phyloP scores from a whole-genome alignment of 2,797 vertebrate genomes.

The Etheostoma perlongum region DNA sequence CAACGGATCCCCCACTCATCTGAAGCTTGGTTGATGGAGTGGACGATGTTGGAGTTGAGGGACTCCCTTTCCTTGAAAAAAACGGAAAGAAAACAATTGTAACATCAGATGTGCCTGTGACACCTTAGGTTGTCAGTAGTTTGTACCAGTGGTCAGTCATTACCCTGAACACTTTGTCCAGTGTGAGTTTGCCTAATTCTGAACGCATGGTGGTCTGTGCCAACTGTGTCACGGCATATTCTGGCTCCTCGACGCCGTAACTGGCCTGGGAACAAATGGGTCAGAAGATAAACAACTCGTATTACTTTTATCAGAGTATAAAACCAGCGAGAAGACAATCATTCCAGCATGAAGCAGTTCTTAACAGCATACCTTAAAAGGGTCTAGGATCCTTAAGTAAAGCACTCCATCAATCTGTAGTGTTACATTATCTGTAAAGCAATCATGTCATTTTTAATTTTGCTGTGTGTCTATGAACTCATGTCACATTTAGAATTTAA shows the following conservation, averaged over 20 bases:
- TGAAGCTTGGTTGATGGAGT: conserved; percentile 93
- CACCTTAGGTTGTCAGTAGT: background rate
- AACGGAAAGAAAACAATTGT: background rate
- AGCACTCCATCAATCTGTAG: conserved; percentile 98
- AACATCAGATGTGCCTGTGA: background rate
- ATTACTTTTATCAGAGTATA: background rate
- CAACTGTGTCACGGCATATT: conserved; percentile 96
- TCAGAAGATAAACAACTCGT: background rate
- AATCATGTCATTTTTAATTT: background rate
- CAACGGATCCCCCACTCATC: conserved; percentile 97
- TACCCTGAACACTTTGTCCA: conserved; percentile 98
- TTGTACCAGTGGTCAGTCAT: conserved; percentile 19
- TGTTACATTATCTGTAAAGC: conserved; percentile 92
- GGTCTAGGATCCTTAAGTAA: conserved; percentile 94
- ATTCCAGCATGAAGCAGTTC: background rate
- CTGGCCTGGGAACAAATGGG: conserved; percentile 87
- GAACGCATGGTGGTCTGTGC: conserved; percentile 99
- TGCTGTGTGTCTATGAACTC: too few species aligned
- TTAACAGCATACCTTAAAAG: conserved; percentile 89
- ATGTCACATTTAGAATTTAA: background rate
- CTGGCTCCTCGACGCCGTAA: conserved; percentile 97
- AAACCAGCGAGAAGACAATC: background rate
- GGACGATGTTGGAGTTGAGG: conserved; percentile 95
- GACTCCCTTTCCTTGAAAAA: conserved; percentile 91
- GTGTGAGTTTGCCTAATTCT: conserved; percentile 95